Base-by-base conservation (phyloP, 2,888 invertebrate genomes). In the Gerosis bhagava region DNA sequence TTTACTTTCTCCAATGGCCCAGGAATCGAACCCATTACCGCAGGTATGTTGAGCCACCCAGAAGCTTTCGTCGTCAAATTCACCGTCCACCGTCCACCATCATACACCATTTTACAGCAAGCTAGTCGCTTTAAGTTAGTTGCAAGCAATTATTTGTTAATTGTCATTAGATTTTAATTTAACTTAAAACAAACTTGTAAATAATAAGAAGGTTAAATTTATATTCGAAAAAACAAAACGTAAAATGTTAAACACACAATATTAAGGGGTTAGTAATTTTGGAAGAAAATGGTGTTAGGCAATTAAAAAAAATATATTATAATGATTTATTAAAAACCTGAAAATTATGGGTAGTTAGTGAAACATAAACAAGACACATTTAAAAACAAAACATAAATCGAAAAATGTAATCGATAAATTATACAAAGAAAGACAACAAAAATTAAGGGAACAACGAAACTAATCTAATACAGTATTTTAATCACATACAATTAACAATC, bases 41-140 rank as follows among this genome's bases (percentile, higher is more conserved):
- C 65, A 74, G 70, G 70, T 79, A 79, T 74, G n/a, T 73, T 66
- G 68, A 71, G 77, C 72, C 75, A 73, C 83, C 82, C 81, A 75
- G 73, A 81, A 78, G 78, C 83, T 70, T 63, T 60, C 56, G 57
- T 68, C 56, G 42, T 63, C 60, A 53, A 53, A 54, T 56, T 57
- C 55, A 52, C 70, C 72, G 59, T 69, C 69, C 72, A 80, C 82
- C 78, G 75, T 72, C 73, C 63, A 67, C 76, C 80, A 72, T 73
- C 75, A 69, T 73, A 54, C 28, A 35, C n/a, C n/a, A 43, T 35
- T 34, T 35, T 28, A n/a, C 24, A 26, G 43, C 26, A 35, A 43
- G 43, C 43, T 34, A 13, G 12, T 12, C 24, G 12, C 34, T 15
- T 10, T 10, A 4, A 22, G 44, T 53, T 50, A 54, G 40, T 54